Evolutionary conservation across 2,113 vertebrate genomes (phyloP).

Genomic region (Malurus alboscapulatus): DNA sequence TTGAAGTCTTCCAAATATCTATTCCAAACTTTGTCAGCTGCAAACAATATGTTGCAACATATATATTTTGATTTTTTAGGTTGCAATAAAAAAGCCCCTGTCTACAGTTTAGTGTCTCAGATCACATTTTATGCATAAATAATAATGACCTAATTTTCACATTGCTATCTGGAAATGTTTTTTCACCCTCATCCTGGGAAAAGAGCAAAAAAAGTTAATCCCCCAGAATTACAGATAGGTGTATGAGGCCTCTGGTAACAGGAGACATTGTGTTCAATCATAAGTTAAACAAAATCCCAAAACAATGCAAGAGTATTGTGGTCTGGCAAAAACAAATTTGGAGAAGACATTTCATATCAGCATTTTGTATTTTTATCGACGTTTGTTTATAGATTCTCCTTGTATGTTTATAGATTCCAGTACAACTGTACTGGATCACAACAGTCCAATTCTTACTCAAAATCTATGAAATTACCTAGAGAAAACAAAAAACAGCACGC

Average conservation of each 20-base stretch:
- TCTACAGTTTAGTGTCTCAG: background rate
- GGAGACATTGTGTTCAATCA: background rate
- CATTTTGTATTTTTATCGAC: background rate
- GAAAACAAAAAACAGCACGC: background rate
- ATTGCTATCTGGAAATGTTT: background rate
- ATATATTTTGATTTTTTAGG: background rate
- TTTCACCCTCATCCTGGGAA: background rate
- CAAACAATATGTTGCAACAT: background rate
- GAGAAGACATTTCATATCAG: accelerated
- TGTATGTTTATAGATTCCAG: background rate
- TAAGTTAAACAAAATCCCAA: background rate
- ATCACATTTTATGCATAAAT: background rate
- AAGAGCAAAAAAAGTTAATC: background rate
- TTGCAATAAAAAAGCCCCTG: background rate
- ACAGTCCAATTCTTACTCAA: background rate
- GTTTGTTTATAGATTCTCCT: background rate
- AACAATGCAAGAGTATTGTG: background rate
- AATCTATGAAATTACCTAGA: background rate
- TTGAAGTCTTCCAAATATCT: background rate
- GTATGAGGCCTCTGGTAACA: background rate
- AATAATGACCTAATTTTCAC: background rate
- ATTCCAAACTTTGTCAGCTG: background rate
- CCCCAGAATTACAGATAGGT: background rate
- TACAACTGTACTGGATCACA: background rate
- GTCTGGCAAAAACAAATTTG: background rate